Evolutionary conservation across 2,113 vertebrate species (phyloP).

Genomic region (Theristicus caerulescens): DNA sequence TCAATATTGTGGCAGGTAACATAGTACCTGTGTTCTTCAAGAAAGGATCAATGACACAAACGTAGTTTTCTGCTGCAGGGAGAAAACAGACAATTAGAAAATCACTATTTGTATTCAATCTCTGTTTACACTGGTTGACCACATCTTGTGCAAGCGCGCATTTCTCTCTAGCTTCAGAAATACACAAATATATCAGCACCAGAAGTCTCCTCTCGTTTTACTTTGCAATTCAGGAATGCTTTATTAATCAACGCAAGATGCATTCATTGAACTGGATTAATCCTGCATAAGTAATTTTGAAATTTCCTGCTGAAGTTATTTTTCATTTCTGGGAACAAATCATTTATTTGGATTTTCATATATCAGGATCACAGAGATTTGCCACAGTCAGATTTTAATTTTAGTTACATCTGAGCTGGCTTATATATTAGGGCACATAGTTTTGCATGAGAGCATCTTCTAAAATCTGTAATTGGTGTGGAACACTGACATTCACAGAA

Average conservation of each 20-base stretch:
- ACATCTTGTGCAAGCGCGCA: slow-evolving; percentile 38
- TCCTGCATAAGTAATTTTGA: slow-evolving; percentile 85
- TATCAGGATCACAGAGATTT: slow-evolving; percentile 86
- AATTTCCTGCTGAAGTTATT: slow-evolving; percentile 81
- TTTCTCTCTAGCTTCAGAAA: slow-evolving; percentile 64
- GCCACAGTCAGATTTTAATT: slow-evolving; percentile 83
- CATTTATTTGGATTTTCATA: slow-evolving; percentile 84
- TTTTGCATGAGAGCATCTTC: slow-evolving; percentile 80
- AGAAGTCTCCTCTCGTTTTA: slow-evolving; percentile 69
- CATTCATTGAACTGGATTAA: slow-evolving; percentile 84
- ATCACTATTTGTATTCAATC: slow-evolving; percentile 63
- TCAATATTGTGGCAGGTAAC: slow-evolving; percentile 17
- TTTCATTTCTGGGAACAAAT: slow-evolving; percentile 84
- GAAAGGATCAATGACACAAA: slow-evolving; percentile 44
- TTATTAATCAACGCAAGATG: slow-evolving; percentile 80
- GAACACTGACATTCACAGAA: slow-evolving; percentile 80
- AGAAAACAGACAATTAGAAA: slow-evolving; percentile 51
- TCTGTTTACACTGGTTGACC: slow-evolving; percentile 66
- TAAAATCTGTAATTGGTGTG: slow-evolving; percentile 82
- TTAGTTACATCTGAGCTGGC: slow-evolving; percentile 79
- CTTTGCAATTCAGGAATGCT: slow-evolving; percentile 81
- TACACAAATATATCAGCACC: slow-evolving; percentile 55
- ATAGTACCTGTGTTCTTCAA: background rate
- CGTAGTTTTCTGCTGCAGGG: slow-evolving; percentile 26
- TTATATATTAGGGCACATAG: slow-evolving; percentile 79